These are phyloP conservation scores for Oenanthe melanoleuca DNA, from an alignment of 2,113 vertebrate genomes.

Conservation along the genomic window DNA sequence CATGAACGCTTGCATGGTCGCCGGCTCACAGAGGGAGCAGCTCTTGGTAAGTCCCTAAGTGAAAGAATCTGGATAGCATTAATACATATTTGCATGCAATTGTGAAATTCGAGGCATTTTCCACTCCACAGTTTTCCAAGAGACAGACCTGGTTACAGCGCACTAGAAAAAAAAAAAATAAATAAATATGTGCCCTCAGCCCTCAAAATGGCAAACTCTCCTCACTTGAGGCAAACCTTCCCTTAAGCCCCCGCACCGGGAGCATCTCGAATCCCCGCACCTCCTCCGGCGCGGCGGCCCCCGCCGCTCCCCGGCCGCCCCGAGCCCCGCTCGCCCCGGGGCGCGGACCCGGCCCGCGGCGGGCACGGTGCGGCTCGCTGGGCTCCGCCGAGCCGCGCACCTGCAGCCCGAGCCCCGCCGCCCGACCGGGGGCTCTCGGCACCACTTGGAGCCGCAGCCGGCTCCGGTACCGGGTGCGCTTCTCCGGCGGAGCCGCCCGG, in stretches of 20 bases:
- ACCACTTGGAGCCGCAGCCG: too few relatives aligned
- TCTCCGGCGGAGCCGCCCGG: too few relatives aligned
- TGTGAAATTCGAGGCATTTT: conserved; percentile 48
- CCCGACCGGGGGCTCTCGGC: too few relatives aligned
- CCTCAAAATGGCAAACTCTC: neutral
- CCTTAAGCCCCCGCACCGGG: neutral
- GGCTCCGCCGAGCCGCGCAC: too few relatives aligned
- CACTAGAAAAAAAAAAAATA: neutral
- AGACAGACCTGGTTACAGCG: neutral
- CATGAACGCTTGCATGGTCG: neutral
- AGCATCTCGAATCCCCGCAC: neutral
- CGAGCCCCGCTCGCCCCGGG: too few relatives aligned
- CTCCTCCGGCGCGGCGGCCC: too few relatives aligned
- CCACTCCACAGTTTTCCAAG: neutral
- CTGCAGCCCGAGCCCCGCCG: too few relatives aligned
- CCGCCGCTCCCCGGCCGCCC: too few relatives aligned
- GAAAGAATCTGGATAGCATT: conserved; percentile 22
- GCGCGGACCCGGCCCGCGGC: too few relatives aligned
- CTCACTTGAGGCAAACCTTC: neutral
- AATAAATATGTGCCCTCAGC: neutral
- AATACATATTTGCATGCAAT: conserved; percentile 5
- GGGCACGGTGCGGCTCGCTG: too few relatives aligned
- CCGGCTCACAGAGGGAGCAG: neutral
- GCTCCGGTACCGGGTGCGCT: too few relatives aligned
- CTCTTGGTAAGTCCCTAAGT: neutral